Percentiles rank a stretch among this genome's conserved stretches.
Evolutionary conservation across 2,113 vertebrate species (phyloP).

Genomic region (Chionodraco myersi): DNA sequence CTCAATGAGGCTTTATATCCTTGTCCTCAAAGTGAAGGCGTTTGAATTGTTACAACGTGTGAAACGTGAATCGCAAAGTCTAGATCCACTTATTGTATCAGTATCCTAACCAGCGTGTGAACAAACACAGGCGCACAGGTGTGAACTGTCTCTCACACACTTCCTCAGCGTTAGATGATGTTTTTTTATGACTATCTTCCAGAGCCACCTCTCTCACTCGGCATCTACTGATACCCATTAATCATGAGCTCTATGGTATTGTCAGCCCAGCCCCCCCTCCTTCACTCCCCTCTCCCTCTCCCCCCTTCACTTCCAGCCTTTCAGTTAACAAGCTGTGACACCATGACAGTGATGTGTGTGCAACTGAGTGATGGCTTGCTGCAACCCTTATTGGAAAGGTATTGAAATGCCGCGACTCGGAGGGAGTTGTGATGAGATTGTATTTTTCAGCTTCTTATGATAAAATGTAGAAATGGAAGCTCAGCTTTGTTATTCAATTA

Average conservation of each 20-base stretch:
- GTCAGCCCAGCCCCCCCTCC: conserved; percentile 59
- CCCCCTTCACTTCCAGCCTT: conserved; percentile 79
- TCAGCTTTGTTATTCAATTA: conserved; percentile 62
- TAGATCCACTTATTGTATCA: conserved; percentile 22
- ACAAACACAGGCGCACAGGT: conserved; percentile 30
- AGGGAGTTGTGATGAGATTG: conserved; percentile 57
- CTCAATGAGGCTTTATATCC: conserved; percentile 43
- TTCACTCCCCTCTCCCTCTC: conserved; percentile 17
- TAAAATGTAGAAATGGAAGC: conserved; percentile 58
- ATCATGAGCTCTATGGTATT: conserved; percentile 77
- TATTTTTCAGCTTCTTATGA: conserved; percentile 61
- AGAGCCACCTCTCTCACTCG: conserved; percentile 58
- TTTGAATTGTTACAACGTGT: conserved; percentile 50
- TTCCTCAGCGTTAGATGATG: conserved; percentile 44
- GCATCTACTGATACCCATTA: conserved; percentile 77
- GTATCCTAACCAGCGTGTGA: conserved; percentile 6
- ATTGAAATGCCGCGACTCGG: conserved; percentile 69
- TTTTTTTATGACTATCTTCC: conserved; percentile 62
- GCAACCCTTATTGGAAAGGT: conserved; percentile 69
- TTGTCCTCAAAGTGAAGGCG: conserved; percentile 41
- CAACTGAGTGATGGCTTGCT: conserved; percentile 69
- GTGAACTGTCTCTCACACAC: conserved; percentile 27
- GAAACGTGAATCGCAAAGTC: conserved; percentile 8
- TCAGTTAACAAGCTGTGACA: conserved; percentile 81
- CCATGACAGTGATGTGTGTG: conserved; percentile 78